Conservation (phyloP, 1,140 invertebrate genomes). For the Saccostrea echinata region DNA sequence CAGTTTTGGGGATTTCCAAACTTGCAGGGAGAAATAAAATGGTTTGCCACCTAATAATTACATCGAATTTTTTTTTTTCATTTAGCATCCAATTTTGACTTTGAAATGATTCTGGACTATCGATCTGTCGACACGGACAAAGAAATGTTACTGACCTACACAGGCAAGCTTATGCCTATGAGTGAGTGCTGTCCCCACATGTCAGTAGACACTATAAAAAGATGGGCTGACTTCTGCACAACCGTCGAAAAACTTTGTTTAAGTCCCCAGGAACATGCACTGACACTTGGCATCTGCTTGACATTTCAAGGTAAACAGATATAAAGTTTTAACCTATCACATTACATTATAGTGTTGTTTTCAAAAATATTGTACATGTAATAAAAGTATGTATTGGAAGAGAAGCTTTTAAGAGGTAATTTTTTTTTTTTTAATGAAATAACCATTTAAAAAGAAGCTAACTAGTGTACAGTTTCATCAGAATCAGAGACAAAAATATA, state of each 20-base stretch:
- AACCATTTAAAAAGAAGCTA: too few species aligned
- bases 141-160: slow-evolving; percentile 19
- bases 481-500: too few species aligned
- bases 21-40: too few species aligned
- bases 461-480: too few species aligned
- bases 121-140: slow-evolving; percentile 23
- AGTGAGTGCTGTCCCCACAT: slow-evolving; percentile 22
- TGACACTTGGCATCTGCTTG: slow-evolving; percentile 40
- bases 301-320: slow-evolving; percentile 34
- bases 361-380: too few species aligned
- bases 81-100: slow-evolving; percentile 48
- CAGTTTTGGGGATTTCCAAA: too few species aligned
- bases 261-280: slow-evolving; percentile 25
- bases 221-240: slow-evolving; percentile 34
- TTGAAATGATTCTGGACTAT: slow-evolving; percentile 45
- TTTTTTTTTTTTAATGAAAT: too few species aligned
- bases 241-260: not conserved
- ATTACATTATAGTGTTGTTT: too few species aligned
- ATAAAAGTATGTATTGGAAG: too few species aligned
- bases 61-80: not conserved
- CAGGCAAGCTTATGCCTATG: slow-evolving; percentile 2
- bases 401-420: too few species aligned
- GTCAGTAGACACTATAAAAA: not conserved
- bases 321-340: too few species aligned
- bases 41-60: too few species aligned